Conservation (phyloP, 1,140 invertebrate genomes). For the Nephila pilipes region DNA sequence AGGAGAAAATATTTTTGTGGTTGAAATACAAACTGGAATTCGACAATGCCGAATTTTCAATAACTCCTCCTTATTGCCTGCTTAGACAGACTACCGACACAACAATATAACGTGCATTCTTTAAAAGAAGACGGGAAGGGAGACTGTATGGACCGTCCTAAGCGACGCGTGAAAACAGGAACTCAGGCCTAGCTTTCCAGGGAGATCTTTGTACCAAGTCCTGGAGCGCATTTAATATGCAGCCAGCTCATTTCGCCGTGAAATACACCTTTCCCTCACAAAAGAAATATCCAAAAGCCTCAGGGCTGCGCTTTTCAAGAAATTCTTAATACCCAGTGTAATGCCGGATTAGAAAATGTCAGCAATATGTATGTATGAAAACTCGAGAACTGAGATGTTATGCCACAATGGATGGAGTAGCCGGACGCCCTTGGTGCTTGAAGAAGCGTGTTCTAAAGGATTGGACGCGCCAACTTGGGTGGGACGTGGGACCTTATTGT, state of each 20-base stretch:
- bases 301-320: slow-evolving; percentile 43
- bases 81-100: background rate
- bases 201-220: background rate
- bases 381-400: slow-evolving; percentile 45
- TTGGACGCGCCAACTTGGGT: slow-evolving; percentile 17
- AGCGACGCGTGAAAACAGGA: slow-evolving; percentile 56
- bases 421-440: slow-evolving; percentile 1
- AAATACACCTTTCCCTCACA: slow-evolving; percentile 49
- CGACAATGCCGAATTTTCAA: slow-evolving; percentile 16
- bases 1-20: background rate
- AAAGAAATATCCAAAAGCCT: slow-evolving; percentile 38
- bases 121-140: background rate
- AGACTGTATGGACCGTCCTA: background rate
- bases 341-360: slow-evolving; percentile 57
- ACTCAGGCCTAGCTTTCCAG: background rate
- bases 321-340: slow-evolving; percentile 63
- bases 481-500: background rate
- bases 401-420: slow-evolving; percentile 35
- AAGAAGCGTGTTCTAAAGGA: slow-evolving; percentile 39
- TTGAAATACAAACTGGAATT: background rate
- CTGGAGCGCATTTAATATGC: slow-evolving; percentile 65
- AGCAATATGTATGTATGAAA: slow-evolving; percentile 54
- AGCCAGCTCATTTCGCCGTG: slow-evolving; percentile 54
- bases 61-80: slow-evolving; percentile 34
- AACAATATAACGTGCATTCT: background rate